A percentile compares a stretch with the other conserved stretches of the same genome.
Conservation (phyloP, 1,140 invertebrate species). For the Saccostrea glomerata region DNA sequence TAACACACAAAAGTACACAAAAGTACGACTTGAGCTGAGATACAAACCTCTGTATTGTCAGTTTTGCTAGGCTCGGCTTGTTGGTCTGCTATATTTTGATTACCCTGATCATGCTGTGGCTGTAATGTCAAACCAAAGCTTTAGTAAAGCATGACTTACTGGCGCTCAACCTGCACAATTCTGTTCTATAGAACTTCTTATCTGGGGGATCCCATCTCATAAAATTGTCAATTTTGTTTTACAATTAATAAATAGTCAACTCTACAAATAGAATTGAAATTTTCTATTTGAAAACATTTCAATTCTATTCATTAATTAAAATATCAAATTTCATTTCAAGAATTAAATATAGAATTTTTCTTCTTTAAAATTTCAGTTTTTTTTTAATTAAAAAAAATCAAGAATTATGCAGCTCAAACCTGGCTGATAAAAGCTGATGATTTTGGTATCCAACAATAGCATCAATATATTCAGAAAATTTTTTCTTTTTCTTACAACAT, state of each 20-base stretch:
- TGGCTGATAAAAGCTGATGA: not conserved
- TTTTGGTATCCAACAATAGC: not conserved
- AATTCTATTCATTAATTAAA: not conserved
- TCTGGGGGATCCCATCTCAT: not conserved
- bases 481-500: not conserved
- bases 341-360: not conserved
- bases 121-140: slow-evolving; percentile 57
- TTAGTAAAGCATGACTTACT: slow-evolving; percentile 25
- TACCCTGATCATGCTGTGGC: slow-evolving; percentile 51
- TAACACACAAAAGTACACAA: not conserved
- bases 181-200: not conserved
- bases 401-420: slow-evolving; percentile 19
- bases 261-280: too few species aligned
- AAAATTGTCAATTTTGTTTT: not conserved
- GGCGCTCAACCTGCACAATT: slow-evolving; percentile 13
- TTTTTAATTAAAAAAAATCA: not conserved
- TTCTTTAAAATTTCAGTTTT: not conserved
- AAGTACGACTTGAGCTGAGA: not conserved
- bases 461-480: slow-evolving; percentile 33
- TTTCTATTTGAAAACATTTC: too few species aligned
- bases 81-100: slow-evolving; percentile 33
- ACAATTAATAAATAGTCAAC: too few species aligned
- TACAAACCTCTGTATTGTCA: slow-evolving; percentile 36
- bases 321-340: not conserved
- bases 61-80: slow-evolving; percentile 11